Evolutionary conservation across 2,888 invertebrate genomes (phyloP).

Genomic region (Neoaliturus tenellus): DNA sequence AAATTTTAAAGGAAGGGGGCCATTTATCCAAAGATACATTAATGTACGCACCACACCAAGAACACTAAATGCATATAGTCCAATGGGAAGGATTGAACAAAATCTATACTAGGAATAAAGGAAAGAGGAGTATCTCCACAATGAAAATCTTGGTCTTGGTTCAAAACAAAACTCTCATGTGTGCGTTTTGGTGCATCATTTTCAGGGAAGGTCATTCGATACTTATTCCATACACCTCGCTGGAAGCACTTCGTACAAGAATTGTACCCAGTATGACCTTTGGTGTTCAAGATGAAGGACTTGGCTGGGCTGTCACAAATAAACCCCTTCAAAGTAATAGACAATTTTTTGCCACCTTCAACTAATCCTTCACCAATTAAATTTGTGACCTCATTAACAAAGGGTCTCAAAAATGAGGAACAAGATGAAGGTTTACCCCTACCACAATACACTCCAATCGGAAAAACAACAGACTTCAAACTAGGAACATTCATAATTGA

Average conservation of each 20-base stretch:
- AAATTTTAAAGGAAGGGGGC: background rate
- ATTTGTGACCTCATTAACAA: no score
- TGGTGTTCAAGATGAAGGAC: slow-evolving; percentile 58
- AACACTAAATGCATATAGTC: slow-evolving; percentile 48
- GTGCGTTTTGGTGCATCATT: slow-evolving; percentile 21
- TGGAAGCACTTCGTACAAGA: slow-evolving; percentile 59
- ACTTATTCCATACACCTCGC: slow-evolving; percentile 34
- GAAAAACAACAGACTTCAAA: background rate
- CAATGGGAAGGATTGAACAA: background rate
- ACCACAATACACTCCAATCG: slow-evolving; percentile 36
- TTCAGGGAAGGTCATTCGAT: background rate
- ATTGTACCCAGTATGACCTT: slow-evolving; percentile 59
- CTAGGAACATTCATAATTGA: background rate
- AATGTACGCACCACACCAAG: slow-evolving; percentile 32
- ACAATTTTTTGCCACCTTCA: no score
- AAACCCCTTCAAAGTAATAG: slow-evolving; percentile 30
- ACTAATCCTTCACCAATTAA: no score
- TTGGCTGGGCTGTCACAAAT: slow-evolving; percentile 61
- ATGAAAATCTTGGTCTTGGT: slow-evolving; percentile 49
- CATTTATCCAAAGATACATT: slow-evolving; percentile 26
- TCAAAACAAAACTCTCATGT: slow-evolving; percentile 56
- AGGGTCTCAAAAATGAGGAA: no score
- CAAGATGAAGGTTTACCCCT: background rate
- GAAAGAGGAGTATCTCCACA: slow-evolving; percentile 50
- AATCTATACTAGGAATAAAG: slow-evolving; percentile 53